Evolutionary conservation across 1,140 invertebrate genomes (phyloP), one percentile per base, ranked within the genome.

Genomic region (Drosophila arawakana): DNA sequence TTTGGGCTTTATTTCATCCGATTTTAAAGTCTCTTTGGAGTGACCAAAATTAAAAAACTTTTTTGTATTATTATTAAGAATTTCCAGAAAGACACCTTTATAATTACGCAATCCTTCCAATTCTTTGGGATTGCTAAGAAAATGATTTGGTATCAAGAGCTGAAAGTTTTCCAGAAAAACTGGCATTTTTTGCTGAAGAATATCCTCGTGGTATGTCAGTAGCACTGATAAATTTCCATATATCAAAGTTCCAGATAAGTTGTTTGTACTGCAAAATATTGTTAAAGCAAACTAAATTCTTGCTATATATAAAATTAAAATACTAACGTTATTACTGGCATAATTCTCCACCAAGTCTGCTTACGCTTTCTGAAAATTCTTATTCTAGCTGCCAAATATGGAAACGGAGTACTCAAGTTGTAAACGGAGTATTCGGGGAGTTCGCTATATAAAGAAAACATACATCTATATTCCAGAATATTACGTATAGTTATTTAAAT

Each of bases 281-380:
- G 0, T 10, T 52, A 13, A 21, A 50, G 2, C 18, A 2, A 10
- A 35, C 34, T 3, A 1, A 37, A 37, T 39, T 10, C 4, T 2
- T 5, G 5, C 25, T 30, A 6, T 39, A 7, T 0, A 39, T 39
- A 7, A 39, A 39, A 39, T 9, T 39, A 0, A 1, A 13, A 13
- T 30, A 54, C 67, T 69, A 69, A 84, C 81, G 15, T 35, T 0
- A 84, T 54, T 37, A 59, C 47, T 13, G 81, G 81, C 21, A 55
- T 37, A 21, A 85, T 67, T 9, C 68, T 57, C 81, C 81, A 84
- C 81, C 81, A 84, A 7, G 78, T 78, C 7, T 69, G 75, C 7
- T 63, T 71, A 0, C 81, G 63, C 10, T 73, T 84, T 47, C 67
- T 63, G 37, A 75, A 84, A 39, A 84, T 41, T 13, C 75, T 44